These are phyloP conservation scores for Xanthorhoe designata DNA, from an alignment of 2,888 invertebrate species.

Conservation along the genomic window DNA sequence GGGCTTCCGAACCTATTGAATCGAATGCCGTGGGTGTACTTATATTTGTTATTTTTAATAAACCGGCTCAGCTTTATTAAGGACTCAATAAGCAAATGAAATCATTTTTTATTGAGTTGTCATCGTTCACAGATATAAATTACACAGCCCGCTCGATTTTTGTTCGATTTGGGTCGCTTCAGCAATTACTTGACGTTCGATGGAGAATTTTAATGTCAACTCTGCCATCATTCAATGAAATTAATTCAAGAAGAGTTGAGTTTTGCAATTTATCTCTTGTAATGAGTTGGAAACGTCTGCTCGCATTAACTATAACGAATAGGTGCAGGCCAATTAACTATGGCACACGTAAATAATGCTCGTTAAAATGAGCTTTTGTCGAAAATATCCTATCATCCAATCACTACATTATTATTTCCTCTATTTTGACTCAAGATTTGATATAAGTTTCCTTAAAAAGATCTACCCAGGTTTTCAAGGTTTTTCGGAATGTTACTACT, in stretches of 20 bases:
- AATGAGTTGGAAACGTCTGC: conserved; percentile 76
- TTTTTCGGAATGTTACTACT: too few species aligned
- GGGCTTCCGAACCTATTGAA: conserved; percentile 62
- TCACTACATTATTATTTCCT: too few species aligned
- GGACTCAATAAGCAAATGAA: conserved; percentile 85
- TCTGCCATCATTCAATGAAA: conserved; percentile 83
- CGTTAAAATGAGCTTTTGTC: conserved; percentile 47
- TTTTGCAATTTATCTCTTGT: conserved; percentile 72
- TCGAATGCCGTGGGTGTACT: conserved; percentile 60
- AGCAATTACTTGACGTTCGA: conserved; percentile 84
- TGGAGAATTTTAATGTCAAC: conserved; percentile 82
- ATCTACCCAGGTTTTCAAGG: too few species aligned
- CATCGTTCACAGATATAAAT: conserved; percentile 83
- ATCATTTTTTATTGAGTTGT: conserved; percentile 85
- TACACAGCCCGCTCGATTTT: conserved; percentile 72
- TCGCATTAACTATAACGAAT: conserved; percentile 72
- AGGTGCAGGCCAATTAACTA: conserved; percentile 75
- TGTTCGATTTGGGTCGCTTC: conserved; percentile 80
- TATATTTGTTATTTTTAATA: conserved; percentile 77
- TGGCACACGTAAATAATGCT: conserved; percentile 71
- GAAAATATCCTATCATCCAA: too few species aligned
- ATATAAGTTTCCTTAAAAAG: too few species aligned
- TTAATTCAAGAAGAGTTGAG: conserved; percentile 75
- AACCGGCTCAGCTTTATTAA: conserved; percentile 77
- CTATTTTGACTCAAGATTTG: too few species aligned